Base-by-base conservation (phyloP, 2,797 vertebrate genomes). In the Meriones psammophilus region DNA sequence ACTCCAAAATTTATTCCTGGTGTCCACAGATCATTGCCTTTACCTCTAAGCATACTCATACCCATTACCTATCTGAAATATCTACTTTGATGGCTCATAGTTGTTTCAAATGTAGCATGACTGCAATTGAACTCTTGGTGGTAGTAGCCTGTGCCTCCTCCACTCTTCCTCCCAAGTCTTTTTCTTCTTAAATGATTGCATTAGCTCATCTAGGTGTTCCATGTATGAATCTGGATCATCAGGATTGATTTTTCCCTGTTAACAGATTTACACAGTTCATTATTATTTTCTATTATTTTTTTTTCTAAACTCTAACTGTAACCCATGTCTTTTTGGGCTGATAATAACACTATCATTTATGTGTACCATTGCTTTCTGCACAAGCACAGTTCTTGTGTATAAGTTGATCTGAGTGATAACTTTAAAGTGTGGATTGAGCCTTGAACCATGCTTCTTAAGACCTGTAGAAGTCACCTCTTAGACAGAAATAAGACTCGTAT, bases 1-100 rank as follows among this genome's bases (percentile, higher is more conserved):
- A 91, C n/a, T 93, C 14, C 54, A 95, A 86, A 96, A 95, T 93
- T 78, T 93, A 95, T 96, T 81, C 86, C 85, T 85, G 42, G 58
- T 81, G 62, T 71, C 93, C 54, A 94, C 78, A 93, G 92, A 84
- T 88, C 94, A 95, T 88, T 95, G 66, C 24, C 83, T 28, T 89
- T 87, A 85, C 94, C 90, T 93, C 92, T 93, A 93, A 89, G 87
- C 39, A 94, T 36, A 92, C 8, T 39, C 62, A 62, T 93, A 89
- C 91, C 76, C 62, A 74, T 93, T 92, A 92, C 68, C 56, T 88
- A 33, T 28, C 64, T 62, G 85, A 88, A 89, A 77, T 92, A 86
- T 50, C 22, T 76, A 78, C 54, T 90, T 68, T 73, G 50, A 92
- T 96, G 69, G 62, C 62, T 88, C 74, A 68, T 60, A 90, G 50